These are phyloP conservation scores for Sialis lutaria DNA, from an alignment of 2,888 invertebrate genomes.

Conservation along the genomic window DNA sequence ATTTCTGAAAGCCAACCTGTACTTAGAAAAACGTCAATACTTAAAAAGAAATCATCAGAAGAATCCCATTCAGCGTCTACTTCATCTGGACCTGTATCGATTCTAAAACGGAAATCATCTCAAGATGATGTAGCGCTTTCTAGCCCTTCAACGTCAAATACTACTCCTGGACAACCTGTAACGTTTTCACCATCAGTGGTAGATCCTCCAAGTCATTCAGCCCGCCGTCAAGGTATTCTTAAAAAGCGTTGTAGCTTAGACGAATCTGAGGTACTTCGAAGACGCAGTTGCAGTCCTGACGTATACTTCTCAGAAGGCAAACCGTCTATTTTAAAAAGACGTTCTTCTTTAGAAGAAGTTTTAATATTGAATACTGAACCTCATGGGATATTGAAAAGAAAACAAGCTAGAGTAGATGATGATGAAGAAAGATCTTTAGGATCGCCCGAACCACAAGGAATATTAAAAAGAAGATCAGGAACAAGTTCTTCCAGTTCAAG, in stretches of 20 bases:
- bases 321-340: conserved; percentile 44
- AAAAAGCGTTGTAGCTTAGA: conserved; percentile 73
- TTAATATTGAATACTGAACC: conserved; percentile 45
- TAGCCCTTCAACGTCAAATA: conserved; percentile 17
- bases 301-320: conserved; percentile 39
- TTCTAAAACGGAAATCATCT: conserved; percentile 35
- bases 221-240: conserved; percentile 58
- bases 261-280: conserved; percentile 52
- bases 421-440: conserved; percentile 35
- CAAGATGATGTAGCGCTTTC: conserved; percentile 23
- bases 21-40: conserved; percentile 31
- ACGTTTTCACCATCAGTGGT: conserved; percentile 65
- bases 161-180: conserved; percentile 42
- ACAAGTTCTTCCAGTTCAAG: conserved; percentile 39
- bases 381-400: conserved; percentile 51
- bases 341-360: conserved; percentile 54
- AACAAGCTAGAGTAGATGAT: conserved; percentile 42
- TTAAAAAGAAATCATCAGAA: conserved; percentile 43
- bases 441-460: conserved; percentile 58
- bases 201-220: conserved; percentile 40
- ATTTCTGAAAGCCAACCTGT: conserved; percentile 3
- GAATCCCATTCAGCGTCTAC: conserved; percentile 9
- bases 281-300: conserved; percentile 53
- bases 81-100: conserved; percentile 29
- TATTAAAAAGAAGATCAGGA: conserved; percentile 61